Evolutionary conservation across 2,797 vertebrate genomes (phyloP), one percentile per base, ranked within the genome.

Genomic region (Emydoidea blandingii): DNA sequence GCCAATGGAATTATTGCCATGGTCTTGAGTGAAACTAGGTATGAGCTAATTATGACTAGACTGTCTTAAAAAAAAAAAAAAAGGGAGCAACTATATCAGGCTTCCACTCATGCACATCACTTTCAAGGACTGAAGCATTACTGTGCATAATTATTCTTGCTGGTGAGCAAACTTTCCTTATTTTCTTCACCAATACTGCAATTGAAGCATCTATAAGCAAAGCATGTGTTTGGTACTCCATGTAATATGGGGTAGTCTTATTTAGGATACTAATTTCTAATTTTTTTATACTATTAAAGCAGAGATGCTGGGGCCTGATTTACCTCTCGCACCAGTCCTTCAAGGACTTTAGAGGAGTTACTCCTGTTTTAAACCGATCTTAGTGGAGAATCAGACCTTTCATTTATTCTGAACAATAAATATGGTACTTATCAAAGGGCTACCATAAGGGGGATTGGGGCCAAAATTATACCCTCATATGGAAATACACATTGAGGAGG

Each of bases 401-500:
- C 4, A 3, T 90, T 91, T 83, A 16, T 65, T 62, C 87, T 81
- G 6, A 5, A 0, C 37, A 47, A 41, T 34, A 41, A 12, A 21
- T 80, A 53, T 21, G 12, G 37, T 79, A 50, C 57, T 92, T 89
- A 37, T 34, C 34, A 76, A 23, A 53, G 57, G 27, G 57, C 57
- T 59, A 59, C 16, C 15, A 18, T n/a, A 10, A 34, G n/a, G 8
- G 62, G 34, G 34, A 8, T 8, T 21, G 2, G 9, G 62, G 8
- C 16, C 34, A n/a, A 68, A 68, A 37, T 21, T 68, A 41, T 34
- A 56, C 12, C 34, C 10, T 27, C 0, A 3, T 31, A 79, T 15
- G 0, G 4, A 21, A 0, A 0, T 50, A 12, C n/a, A 59, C 27
- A 29, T 29, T 19, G 65, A 74, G 54, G 4, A 68, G 29, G 76